Evolutionary conservation across 2,113 vertebrate genomes (phyloP).

Genomic region (Grammomys surdaster): DNA sequence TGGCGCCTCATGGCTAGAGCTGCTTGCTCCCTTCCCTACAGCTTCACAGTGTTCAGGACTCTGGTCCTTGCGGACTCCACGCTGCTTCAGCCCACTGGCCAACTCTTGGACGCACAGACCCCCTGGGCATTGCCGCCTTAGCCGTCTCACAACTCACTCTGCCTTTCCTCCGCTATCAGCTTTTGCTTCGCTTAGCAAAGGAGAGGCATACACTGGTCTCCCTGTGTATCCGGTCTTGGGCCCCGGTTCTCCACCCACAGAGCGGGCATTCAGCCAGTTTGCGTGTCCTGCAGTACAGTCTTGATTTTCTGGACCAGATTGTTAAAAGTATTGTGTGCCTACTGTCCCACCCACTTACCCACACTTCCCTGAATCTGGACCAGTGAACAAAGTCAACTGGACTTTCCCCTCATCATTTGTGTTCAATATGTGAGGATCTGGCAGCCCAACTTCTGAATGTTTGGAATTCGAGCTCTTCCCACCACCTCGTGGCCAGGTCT

Average conservation of each 20-base stretch:
- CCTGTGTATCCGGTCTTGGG: background rate
- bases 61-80: background rate
- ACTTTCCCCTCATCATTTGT: background rate
- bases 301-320: background rate
- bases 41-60: background rate
- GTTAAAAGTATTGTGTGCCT: background rate
- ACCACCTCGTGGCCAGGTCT: background rate
- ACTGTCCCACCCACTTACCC: too few relatives aligned
- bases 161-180: background rate
- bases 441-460: background rate
- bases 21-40: background rate
- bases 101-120: background rate
- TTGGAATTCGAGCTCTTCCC: background rate
- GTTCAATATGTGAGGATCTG: background rate
- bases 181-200: background rate
- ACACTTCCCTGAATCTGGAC: background rate
- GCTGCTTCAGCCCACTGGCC: background rate
- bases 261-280: background rate
- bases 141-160: too few relatives aligned
- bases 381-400: background rate
- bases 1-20: background rate
- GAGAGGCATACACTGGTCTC: background rate
- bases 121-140: background rate
- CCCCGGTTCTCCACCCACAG: background rate
- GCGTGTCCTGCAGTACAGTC: background rate